Evolutionary conservation across 2,888 invertebrate species (phyloP).

Genomic region (Drosophila flavopinicola): DNA sequence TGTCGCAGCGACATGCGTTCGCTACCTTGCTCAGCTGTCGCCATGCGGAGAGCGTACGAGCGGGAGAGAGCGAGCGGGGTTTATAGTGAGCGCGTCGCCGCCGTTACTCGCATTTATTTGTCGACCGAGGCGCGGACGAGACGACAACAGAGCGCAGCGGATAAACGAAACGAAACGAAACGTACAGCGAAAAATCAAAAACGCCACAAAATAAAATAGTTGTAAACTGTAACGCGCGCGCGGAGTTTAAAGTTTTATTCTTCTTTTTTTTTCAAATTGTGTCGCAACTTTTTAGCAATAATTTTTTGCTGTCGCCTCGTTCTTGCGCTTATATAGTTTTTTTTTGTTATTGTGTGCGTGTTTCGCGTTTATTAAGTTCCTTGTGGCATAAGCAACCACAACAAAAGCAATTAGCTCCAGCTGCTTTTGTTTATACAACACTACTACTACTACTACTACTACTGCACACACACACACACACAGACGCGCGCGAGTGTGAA

Average conservation of each 20-base stretch:
- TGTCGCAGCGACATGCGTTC: conserved; percentile 18
- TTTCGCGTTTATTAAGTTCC: conserved; percentile 64
- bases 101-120: conserved; percentile 56
- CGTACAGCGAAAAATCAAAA: conserved; percentile 16
- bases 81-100: conserved; percentile 50
- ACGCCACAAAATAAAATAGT: conserved; percentile 19
- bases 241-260: conserved; percentile 24
- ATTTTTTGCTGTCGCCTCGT: conserved; percentile 27
- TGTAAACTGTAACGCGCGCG: conserved; percentile 49
- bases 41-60: conserved; percentile 10
- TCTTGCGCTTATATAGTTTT: conserved; percentile 25
- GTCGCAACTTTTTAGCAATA: conserved; percentile 10
- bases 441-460: conserved; percentile 16
- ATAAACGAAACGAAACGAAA: conserved; percentile 31
- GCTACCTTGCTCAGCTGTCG: conserved; percentile 39
- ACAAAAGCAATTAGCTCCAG: conserved; percentile 48
- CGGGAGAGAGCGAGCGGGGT: conserved; percentile 13
- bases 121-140: conserved; percentile 57
- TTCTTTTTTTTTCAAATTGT: conserved; percentile 5
- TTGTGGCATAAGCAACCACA: conserved; percentile 29
- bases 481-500: conserved; percentile 24
- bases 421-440: conserved; percentile 57
- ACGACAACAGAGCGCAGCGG: conserved; percentile 49
- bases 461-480: conserved; percentile 13
- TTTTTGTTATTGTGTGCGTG: conserved; percentile 27